Evolutionary conservation across 2,888 invertebrate genomes (phyloP).

Genomic region (Trichacis sp.): DNA sequence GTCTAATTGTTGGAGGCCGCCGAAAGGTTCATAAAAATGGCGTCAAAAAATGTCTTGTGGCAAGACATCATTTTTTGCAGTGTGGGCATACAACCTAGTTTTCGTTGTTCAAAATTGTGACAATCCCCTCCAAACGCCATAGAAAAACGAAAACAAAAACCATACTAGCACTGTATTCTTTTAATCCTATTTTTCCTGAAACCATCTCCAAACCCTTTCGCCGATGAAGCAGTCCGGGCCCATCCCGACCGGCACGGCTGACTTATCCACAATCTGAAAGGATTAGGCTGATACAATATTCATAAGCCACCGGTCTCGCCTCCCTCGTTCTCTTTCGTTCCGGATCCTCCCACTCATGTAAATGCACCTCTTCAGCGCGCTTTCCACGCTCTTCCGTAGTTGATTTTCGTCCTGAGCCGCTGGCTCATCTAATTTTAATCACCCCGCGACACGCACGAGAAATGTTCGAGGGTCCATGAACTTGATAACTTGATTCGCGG

Average conservation of each 20-base stretch:
- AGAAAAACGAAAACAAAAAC: too few relatives aligned
- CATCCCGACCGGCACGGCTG: constrained; percentile 49
- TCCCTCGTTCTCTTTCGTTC: constrained; percentile 32
- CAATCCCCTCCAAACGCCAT: too few relatives aligned
- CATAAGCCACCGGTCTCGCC: constrained; percentile 56
- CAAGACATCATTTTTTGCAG: too few relatives aligned
- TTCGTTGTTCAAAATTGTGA: too few relatives aligned
- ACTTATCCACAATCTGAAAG: constrained; percentile 64
- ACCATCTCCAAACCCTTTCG: constrained; percentile 46
- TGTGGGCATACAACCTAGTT: too few relatives aligned
- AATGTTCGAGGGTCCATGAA: not conserved
- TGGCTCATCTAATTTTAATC: constrained; percentile 28
- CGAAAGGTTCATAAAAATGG: too few relatives aligned
- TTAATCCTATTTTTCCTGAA: constrained; percentile 7
- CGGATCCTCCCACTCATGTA: constrained; percentile 47
- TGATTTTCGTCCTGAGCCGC: constrained; percentile 29
- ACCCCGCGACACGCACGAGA: constrained; percentile 13
- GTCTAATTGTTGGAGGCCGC: too few relatives aligned
- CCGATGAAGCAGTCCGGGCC: constrained; percentile 45
- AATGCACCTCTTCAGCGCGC: constrained; percentile 49
- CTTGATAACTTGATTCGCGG: not conserved
- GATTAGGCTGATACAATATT: constrained; percentile 66
- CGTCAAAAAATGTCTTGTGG: too few relatives aligned
- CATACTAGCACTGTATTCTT: too few relatives aligned
- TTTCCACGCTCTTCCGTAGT: constrained; percentile 39